phyloP scores from a whole-genome alignment of 2,113 vertebrate genomes.

The Hipposideros armiger region DNA sequence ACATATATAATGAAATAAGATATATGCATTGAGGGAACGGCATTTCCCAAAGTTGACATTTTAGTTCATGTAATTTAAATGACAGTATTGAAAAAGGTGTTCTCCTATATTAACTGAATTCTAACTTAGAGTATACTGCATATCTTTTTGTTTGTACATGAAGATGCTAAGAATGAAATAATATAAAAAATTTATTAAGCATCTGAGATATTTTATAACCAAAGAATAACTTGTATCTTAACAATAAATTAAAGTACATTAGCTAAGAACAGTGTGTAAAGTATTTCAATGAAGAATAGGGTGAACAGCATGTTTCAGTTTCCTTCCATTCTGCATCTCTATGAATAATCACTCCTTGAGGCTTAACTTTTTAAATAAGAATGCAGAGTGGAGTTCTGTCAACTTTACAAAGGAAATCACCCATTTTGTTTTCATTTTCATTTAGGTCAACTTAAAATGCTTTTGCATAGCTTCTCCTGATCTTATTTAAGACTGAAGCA shows the following conservation, averaged over 20 bases:
- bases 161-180: slow-evolving; percentile 52
- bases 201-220: slow-evolving; percentile 58
- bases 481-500: slow-evolving; percentile 58
- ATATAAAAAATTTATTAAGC: not conserved
- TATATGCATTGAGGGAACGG: slow-evolving; percentile 48
- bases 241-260: slow-evolving; percentile 80
- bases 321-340: slow-evolving; percentile 53
- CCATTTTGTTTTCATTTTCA: slow-evolving; percentile 75
- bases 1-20: slow-evolving; percentile 67
- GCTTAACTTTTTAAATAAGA: slow-evolving; percentile 80
- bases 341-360: slow-evolving; percentile 82
- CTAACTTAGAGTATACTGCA: not conserved
- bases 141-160: slow-evolving; percentile 21
- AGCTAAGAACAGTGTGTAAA: slow-evolving; percentile 53
- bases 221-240: slow-evolving; percentile 69
- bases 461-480: slow-evolving; percentile 61
- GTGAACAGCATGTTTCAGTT: slow-evolving; percentile 78
- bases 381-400: slow-evolving; percentile 63
- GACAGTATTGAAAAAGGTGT: not conserved
- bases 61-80: slow-evolving; percentile 65
- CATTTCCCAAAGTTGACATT: slow-evolving; percentile 56
- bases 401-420: slow-evolving; percentile 67
- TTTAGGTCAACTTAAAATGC: slow-evolving; percentile 74
- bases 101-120: slow-evolving; percentile 29
- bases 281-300: slow-evolving; percentile 58